phyloP scores from a whole-genome alignment of 2,888 invertebrate species.

The Priocnemis perturbator region DNA sequence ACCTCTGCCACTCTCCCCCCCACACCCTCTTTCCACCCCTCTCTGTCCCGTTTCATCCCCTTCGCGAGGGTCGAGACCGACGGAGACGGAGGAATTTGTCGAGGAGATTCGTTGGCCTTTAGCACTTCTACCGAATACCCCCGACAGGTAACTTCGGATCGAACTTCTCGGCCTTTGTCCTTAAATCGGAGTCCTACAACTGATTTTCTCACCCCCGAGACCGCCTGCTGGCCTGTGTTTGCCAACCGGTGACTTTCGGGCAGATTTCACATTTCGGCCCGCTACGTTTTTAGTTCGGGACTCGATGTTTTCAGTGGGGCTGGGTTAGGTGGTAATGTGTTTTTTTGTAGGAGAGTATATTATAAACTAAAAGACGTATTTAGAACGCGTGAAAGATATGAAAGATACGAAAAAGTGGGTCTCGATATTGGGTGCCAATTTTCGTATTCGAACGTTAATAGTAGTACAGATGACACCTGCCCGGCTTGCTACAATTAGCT shows the following conservation, averaged over 20 bases:
- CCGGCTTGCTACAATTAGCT: no score
- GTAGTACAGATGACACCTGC: no score
- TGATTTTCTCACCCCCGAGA: constrained; percentile 39
- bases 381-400: no score
- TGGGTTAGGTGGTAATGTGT: no score
- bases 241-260: constrained; percentile 7
- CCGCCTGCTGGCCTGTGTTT: constrained; percentile 6
- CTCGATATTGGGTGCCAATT: no score
- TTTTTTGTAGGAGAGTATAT: no score
- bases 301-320: no score
- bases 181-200: constrained; percentile 45
- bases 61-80: constrained; percentile 13
- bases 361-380: no score
- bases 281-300: no score
- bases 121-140: constrained; percentile 14
- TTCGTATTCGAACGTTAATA: no score
- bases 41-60: neutral
- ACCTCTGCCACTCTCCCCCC: constrained; percentile 56
- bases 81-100: constrained; percentile 14
- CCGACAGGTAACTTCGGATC: constrained; percentile 44
- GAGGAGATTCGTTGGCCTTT: neutral
- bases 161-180: constrained; percentile 47
- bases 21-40: constrained; percentile 31
- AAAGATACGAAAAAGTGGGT: no score
- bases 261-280: no score